Conservation (phyloP, 2,888 invertebrate species). For the Hirtodrosophila duncani region DNA sequence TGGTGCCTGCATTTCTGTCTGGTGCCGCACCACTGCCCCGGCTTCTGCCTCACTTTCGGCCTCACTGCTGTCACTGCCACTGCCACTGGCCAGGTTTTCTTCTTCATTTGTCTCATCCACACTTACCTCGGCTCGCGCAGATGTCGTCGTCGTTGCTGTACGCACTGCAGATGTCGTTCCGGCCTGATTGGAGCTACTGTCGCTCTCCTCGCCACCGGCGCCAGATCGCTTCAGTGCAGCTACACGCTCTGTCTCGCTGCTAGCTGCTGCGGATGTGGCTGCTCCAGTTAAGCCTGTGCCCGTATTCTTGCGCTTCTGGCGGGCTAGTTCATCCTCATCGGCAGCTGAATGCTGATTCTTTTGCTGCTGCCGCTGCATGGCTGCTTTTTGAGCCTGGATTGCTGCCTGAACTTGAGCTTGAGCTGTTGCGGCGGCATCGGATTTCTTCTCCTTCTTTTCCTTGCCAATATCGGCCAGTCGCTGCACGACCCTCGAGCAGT, state of each 20-base stretch:
- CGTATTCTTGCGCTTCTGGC: slow-evolving; percentile 89
- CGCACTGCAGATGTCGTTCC: slow-evolving; percentile 81
- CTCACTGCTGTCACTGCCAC: slow-evolving; percentile 33
- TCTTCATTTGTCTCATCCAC: slow-evolving; percentile 75
- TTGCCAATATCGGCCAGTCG: slow-evolving; percentile 89
- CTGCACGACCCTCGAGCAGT: slow-evolving; percentile 93
- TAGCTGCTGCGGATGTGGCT: slow-evolving; percentile 79
- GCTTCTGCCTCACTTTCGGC: slow-evolving; percentile 8
- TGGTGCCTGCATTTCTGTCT: background rate
- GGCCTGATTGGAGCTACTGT: slow-evolving; percentile 80
- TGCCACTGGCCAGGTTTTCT: slow-evolving; percentile 46
- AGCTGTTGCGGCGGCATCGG: slow-evolving; percentile 81
- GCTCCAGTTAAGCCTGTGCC: slow-evolving; percentile 79
- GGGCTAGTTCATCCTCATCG: slow-evolving; percentile 93
- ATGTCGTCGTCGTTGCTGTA: slow-evolving; percentile 85
- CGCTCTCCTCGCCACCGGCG: slow-evolving; percentile 79
- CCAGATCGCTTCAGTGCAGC: slow-evolving; percentile 78
- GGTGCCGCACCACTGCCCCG: background rate
- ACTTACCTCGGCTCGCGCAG: slow-evolving; percentile 90
- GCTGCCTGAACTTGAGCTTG: slow-evolving; percentile 78
- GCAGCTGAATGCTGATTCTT: slow-evolving; percentile 80
- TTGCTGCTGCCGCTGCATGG: slow-evolving; percentile 79
- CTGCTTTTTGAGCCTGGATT: slow-evolving; percentile 80
- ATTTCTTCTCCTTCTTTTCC: slow-evolving; percentile 88
- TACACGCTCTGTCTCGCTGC: slow-evolving; percentile 77